Evolutionary conservation across 2,888 invertebrate genomes (phyloP).

Genomic region (Penaeus monodon): DNA sequence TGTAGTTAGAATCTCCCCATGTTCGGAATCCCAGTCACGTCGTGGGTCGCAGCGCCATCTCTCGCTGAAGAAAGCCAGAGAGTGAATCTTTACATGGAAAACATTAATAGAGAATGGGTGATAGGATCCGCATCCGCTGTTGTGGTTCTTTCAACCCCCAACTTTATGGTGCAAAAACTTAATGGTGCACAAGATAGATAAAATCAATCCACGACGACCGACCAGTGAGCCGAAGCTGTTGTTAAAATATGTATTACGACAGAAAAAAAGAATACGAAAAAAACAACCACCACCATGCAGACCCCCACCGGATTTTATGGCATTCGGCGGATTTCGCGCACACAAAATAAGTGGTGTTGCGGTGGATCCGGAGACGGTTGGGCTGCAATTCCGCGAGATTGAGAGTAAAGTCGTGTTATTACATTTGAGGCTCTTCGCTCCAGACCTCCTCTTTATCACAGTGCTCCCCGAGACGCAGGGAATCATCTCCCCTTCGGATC

Average conservation of each 20-base stretch:
- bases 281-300: not conserved
- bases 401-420: slow-evolving; percentile 55
- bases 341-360: slow-evolving; percentile 44
- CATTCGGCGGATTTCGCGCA: slow-evolving; percentile 42
- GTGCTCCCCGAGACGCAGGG: not conserved
- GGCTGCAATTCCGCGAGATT: slow-evolving; percentile 53
- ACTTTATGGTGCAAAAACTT: slow-evolving; percentile 29
- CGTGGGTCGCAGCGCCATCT: too few species aligned
- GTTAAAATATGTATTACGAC: slow-evolving; percentile 16
- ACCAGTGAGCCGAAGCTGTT: not conserved
- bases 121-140: not conserved
- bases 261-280: not conserved
- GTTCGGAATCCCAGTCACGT: too few species aligned
- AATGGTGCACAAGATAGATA: slow-evolving; percentile 22
- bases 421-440: slow-evolving; percentile 42
- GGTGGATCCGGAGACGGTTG: slow-evolving; percentile 32
- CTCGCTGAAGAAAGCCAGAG: too few species aligned
- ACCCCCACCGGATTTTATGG: slow-evolving; percentile 42
- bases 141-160: not conserved
- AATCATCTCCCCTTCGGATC: not conserved
- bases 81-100: too few species aligned
- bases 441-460: slow-evolving; percentile 30
- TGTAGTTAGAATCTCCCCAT: too few species aligned
- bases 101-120: too few species aligned
- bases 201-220: slow-evolving; percentile 5